Evolutionary conservation across 2,797 vertebrate genomes (phyloP).

Genomic region (Ctenopoma kingsleyae): DNA sequence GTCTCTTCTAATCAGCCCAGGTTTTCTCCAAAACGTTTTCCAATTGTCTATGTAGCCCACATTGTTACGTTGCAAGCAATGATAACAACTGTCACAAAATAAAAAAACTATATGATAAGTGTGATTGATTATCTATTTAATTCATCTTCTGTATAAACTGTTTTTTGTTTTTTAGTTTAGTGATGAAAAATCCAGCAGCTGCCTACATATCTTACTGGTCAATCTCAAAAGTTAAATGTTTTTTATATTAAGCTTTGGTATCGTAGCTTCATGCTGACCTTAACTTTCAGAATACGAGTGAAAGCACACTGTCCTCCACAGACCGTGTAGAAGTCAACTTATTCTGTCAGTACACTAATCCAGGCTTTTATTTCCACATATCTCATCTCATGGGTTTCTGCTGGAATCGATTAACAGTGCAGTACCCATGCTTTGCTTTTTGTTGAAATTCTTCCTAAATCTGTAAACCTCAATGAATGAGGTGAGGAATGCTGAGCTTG

Average conservation of each 20-base stretch:
- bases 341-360: no score
- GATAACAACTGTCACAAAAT: background rate
- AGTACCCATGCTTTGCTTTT: background rate
- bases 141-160: background rate
- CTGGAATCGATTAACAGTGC: background rate
- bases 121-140: background rate
- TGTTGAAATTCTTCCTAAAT: background rate
- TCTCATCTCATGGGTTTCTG: background rate
- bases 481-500: background rate
- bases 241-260: background rate
- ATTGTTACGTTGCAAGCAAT: no score
- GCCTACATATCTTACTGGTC: background rate
- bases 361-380: no score
- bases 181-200: background rate
- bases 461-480: background rate
- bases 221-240: background rate
- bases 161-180: background rate
- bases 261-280: background rate
- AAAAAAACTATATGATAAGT: background rate
- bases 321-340: background rate
- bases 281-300: background rate
- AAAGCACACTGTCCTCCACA: background rate
- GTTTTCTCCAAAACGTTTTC: no score
- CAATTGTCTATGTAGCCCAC: no score
- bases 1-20: no score